Conservation (phyloP, 2,888 invertebrate species). For the Eilema depressum region DNA sequence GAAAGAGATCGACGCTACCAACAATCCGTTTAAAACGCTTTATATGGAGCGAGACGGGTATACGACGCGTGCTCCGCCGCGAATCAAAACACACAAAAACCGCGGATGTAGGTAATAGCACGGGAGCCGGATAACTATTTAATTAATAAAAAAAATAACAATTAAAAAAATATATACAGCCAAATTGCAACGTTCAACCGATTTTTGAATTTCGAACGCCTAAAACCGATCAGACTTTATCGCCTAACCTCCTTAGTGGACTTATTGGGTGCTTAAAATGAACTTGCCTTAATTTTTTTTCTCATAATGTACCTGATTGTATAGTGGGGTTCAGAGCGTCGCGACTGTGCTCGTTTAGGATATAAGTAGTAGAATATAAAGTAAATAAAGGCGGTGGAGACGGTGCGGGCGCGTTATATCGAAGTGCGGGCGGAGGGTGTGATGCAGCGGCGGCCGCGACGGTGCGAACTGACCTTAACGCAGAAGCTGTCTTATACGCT, state of each 20-base stretch:
- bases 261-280: slow-evolving; percentile 65
- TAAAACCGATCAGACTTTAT: slow-evolving; percentile 61
- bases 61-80: slow-evolving; percentile 77
- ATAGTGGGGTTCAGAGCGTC: slow-evolving; percentile 48
- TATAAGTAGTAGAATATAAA: slow-evolving; percentile 44
- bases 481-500: slow-evolving; percentile 62
- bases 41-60: slow-evolving; percentile 84
- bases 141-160: slow-evolving; percentile 35
- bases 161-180: slow-evolving; percentile 33
- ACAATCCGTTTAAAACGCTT: slow-evolving; percentile 71
- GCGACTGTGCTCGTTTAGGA: slow-evolving; percentile 54
- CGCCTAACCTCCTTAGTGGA: slow-evolving; percentile 53
- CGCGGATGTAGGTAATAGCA: slow-evolving; percentile 78
- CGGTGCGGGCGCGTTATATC: slow-evolving; percentile 62
- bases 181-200: slow-evolving; percentile 51
- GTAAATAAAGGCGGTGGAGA: slow-evolving; percentile 57
- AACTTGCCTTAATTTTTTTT: slow-evolving; percentile 66
- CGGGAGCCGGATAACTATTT: slow-evolving; percentile 54
- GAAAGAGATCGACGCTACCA: slow-evolving; percentile 68
- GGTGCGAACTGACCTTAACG: slow-evolving; percentile 59
- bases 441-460: slow-evolving; percentile 77
- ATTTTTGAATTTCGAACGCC: slow-evolving; percentile 64
- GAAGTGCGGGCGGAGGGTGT: slow-evolving; percentile 63
- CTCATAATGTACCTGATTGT: slow-evolving; percentile 58
- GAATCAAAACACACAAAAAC: slow-evolving; percentile 71